Base-by-base conservation (phyloP, 2,113 vertebrate species). In the Corythornis cristatus region DNA sequence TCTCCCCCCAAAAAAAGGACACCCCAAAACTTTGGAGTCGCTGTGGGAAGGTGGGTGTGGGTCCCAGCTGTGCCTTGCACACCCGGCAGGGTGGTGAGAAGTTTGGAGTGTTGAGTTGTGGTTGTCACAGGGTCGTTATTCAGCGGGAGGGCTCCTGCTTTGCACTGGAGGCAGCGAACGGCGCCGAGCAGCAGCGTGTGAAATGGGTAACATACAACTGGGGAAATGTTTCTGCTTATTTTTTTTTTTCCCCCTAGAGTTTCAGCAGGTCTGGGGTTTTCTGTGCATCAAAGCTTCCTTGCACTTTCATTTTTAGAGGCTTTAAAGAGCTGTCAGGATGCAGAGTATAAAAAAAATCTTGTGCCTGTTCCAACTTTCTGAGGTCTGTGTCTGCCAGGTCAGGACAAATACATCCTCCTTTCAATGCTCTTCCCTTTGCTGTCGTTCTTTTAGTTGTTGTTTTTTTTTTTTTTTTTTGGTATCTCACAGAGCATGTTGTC, bases 381-480 rank as follows among this genome's bases (percentile, higher is more conserved):
- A 79, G 80, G 61, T 95, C 35, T 58, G 26, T 75, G 43, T 75
- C 65, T 93, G 95, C 93, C 57, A 78, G 67, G 62, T 76, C 93
- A 82, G 96, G 90, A 93, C 91, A 86, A 89, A 91, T 53, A 80
- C 89, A 79, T 82, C n/a, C 50, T 90, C 64, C 72, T 92, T 70
- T 88, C 95, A 95, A 88, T 88, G 85, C 85, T 5, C 53, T 90
- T 72, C 66, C 92, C 93, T 96, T 94, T 46, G n/a, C 23, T 48
- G 46, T 37, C 10, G 37, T 37, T 37, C 37, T 37, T 37, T 37
- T 10, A 13, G 58, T 86, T 22, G 26, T 54, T n/a, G n/a, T 6
- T 33, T 33, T 6, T 17, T 95, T 94, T 91, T 88, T 23, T 64
- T 46, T 46, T 20, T 20, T 20, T 8, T 18, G 18, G 14, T 62